phyloP scores from a whole-genome alignment of 2,888 invertebrate genomes.

The Creontiades dilutus region DNA sequence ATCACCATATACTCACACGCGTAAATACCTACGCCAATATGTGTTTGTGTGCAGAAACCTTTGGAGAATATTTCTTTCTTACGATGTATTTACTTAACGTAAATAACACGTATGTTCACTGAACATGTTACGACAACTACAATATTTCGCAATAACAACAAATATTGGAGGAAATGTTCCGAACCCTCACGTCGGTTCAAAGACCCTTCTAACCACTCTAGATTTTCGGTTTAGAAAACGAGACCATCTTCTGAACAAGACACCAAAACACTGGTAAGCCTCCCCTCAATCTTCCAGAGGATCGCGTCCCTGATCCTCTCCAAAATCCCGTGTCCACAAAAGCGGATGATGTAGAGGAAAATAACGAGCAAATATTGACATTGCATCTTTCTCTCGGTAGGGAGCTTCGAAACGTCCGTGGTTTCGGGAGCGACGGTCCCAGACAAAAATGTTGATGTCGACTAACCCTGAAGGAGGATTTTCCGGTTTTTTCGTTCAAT shows the following conservation, averaged over 20 bases:
- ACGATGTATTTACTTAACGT: too few species aligned
- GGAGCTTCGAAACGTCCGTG: background rate
- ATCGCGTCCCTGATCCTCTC: conserved; percentile 19
- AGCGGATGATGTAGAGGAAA: conserved; percentile 30
- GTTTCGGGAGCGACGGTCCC: background rate
- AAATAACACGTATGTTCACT: too few species aligned
- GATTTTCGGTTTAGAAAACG: background rate
- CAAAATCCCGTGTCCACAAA: conserved; percentile 15
- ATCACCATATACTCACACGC: too few species aligned
- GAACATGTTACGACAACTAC: too few species aligned
- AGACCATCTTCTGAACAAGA: background rate
- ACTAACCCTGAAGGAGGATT: background rate
- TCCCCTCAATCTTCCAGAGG: background rate
- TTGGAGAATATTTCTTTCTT: too few species aligned
- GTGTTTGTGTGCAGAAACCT: too few species aligned
- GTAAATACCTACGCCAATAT: too few species aligned
- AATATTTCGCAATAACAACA: too few species aligned
- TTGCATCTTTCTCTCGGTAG: background rate
- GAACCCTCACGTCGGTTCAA: too few species aligned
- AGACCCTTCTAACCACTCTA: too few species aligned
- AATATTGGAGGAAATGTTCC: too few species aligned
- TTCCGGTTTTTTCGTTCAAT: background rate
- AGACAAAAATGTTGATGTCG: background rate
- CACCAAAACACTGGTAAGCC: background rate
- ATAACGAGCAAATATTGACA: conserved; percentile 31